A percentile compares a stretch with the other conserved stretches of the same genome.
Conservation (phyloP, 2,113 vertebrate species). For the Onychostoma macrolepis region DNA sequence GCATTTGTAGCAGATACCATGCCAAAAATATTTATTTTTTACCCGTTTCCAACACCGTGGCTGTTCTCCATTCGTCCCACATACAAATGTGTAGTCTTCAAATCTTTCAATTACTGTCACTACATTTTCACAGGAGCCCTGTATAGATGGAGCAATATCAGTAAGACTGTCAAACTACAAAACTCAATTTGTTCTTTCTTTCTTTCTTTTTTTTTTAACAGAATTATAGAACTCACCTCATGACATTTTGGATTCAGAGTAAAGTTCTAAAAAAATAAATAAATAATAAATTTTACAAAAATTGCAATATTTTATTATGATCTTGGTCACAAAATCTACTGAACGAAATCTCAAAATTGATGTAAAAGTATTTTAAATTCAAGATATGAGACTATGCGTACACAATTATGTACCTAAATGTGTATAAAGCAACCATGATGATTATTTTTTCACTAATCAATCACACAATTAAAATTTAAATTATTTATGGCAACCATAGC, state of each 20-base stretch:
- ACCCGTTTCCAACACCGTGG: conserved; percentile 75
- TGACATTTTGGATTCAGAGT: conserved; percentile 55
- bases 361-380: neutral
- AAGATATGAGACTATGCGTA: neutral
- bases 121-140: conserved; percentile 68
- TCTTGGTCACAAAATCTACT: neutral
- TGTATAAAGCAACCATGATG: neutral
- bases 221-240: conserved; percentile 62
- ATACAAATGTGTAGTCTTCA: conserved; percentile 69
- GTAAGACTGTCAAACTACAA: neutral
- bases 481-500: neutral
- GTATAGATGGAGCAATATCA: conserved; percentile 19
- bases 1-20: neutral
- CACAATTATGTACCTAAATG: neutral
- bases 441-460: neutral
- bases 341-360: neutral
- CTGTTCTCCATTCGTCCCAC: conserved; percentile 69
- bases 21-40: conserved; percentile 31
- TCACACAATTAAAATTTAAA: neutral
- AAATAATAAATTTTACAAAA: neutral
- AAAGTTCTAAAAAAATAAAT: conserved; percentile 59
- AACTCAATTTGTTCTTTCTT: neutral
- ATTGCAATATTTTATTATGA: too few species aligned
- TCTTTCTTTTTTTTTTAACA: neutral
- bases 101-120: conserved; percentile 75